Conservation (phyloP, 30 jellyfish, hydroid and myxozoan genomes). For the Hydractinia echinata region DNA sequence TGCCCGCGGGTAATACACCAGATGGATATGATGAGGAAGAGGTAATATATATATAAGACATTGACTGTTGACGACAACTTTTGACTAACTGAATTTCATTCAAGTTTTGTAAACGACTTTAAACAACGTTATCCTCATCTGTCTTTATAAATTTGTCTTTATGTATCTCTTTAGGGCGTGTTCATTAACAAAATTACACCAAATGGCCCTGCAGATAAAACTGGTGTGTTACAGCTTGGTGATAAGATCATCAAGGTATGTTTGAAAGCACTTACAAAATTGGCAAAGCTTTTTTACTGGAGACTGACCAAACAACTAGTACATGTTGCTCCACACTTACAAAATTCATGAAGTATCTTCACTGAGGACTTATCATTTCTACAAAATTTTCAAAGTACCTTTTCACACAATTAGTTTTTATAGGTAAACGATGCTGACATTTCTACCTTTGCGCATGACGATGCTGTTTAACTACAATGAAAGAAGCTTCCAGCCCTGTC, state of each 20-base stretch:
- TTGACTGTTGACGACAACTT: background rate
- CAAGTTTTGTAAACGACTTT: background rate
- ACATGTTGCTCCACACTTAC: background rate
- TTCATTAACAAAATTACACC: conserved; percentile 65
- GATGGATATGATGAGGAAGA: background rate
- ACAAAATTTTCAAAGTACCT: background rate
- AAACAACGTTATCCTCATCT: background rate
- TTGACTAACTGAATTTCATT: background rate
- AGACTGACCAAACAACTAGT: no score
- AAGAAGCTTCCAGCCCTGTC: conserved; percentile 68
- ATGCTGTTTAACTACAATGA: conserved; percentile 75
- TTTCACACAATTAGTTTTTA: background rate
- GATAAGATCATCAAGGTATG: conserved; percentile 84
- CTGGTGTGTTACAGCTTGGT: conserved; percentile 67
- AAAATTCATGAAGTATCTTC: background rate
- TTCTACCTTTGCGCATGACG: conserved; percentile 61
- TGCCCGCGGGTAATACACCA: background rate
- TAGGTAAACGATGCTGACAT: conserved; percentile 85
- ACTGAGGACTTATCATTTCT: background rate
- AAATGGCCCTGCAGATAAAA: conserved; percentile 86
- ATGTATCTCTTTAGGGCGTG: conserved; percentile 54
- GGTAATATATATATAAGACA: no score
- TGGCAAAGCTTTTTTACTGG: no score
- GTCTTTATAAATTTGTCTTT: background rate
- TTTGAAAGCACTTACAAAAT: no score